Percentiles rank a stretch among this genome's conserved stretches.
phyloP scores from a whole-genome alignment of 2,113 vertebrate species.

The Tychaedon coryphoeus region DNA sequence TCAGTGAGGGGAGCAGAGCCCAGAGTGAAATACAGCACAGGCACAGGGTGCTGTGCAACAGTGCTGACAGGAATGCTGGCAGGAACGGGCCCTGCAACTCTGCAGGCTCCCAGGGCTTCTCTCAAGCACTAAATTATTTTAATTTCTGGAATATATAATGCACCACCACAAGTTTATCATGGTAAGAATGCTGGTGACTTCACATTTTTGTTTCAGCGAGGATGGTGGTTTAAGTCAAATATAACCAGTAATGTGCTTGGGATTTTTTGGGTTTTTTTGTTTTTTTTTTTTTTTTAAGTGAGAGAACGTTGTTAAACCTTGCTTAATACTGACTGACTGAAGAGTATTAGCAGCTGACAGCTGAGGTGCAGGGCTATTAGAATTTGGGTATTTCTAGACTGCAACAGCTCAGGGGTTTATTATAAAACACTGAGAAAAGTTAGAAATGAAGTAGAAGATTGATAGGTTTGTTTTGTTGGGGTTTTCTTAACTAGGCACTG shows the following conservation, averaged over 20 bases:
- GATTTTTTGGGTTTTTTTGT: too few species aligned
- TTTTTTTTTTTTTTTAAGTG: neutral
- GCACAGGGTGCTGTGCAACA: neutral
- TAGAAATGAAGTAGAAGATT: neutral
- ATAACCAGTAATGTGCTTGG: neutral
- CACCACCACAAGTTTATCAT: neutral
- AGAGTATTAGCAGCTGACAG: neutral
- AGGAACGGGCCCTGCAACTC: neutral
- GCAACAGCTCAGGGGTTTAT: neutral
- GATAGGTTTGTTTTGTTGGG: neutral
- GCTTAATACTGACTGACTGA: neutral
- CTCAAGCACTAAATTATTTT: neutral
- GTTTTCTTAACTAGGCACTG: neutral
- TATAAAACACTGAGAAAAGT: neutral
- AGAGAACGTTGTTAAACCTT: neutral
- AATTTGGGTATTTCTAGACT: neutral
- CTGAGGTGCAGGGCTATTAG: neutral
- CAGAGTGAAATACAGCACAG: neutral
- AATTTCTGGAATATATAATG: neutral
- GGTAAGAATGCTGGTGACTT: rapidly evolving
- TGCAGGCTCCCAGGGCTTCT: neutral
- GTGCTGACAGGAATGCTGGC: constrained; percentile 12
- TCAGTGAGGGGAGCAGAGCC: neutral
- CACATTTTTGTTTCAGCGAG: neutral
- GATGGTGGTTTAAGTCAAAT: neutral